phyloP scores from a whole-genome alignment of 2,797 vertebrate genomes.

The Pelodytes ibericus region DNA sequence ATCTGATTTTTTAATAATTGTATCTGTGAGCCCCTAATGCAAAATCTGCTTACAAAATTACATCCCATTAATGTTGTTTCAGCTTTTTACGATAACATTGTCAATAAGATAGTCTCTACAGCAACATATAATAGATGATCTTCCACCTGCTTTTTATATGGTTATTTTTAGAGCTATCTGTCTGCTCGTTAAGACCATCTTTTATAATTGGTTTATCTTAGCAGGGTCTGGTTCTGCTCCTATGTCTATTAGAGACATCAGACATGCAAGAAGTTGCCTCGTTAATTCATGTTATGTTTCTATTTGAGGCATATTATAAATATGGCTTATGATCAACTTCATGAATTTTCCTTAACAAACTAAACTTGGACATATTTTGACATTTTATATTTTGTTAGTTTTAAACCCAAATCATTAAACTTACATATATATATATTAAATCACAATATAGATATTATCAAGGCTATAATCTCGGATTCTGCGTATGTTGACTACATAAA shows the following conservation, averaged over 20 bases:
- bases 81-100: neutral
- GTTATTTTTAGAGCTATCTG: slow-evolving; percentile 54
- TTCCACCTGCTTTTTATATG: slow-evolving; percentile 42
- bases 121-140: slow-evolving; percentile 14
- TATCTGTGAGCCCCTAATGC: too few species aligned
- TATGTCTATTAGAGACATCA: slow-evolving; percentile 35
- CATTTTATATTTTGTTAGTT: too few species aligned
- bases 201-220: slow-evolving; percentile 54
- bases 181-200: slow-evolving; percentile 45
- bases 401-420: too few species aligned
- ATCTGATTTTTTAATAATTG: too few species aligned
- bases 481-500: too few species aligned
- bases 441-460: too few species aligned
- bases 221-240: slow-evolving; percentile 49
- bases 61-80: neutral
- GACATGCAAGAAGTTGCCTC: slow-evolving; percentile 23
- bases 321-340: neutral
- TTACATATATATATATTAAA: too few species aligned
- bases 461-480: too few species aligned
- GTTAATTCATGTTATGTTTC: slow-evolving; percentile 8
- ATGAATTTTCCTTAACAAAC: neutral
- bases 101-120: slow-evolving; percentile 21
- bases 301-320: neutral
- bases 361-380: neutral
- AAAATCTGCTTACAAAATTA: neutral